Conservation (phyloP, 2,797 vertebrate species). For the Hippopotamyrus pictus region DNA sequence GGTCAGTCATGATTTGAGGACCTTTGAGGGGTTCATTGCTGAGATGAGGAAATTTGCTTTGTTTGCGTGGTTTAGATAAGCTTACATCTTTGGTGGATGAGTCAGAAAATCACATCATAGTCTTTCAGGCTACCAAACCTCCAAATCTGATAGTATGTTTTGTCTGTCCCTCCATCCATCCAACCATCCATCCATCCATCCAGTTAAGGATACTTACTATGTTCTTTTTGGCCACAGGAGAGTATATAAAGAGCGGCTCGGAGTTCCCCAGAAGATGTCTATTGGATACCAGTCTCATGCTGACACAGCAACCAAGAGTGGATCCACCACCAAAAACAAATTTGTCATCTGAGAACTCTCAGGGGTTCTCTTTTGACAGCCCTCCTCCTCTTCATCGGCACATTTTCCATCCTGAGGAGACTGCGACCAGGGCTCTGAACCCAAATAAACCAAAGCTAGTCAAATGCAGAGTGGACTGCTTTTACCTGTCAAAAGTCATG, state of each 20-base stretch:
- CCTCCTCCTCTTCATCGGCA: not conserved
- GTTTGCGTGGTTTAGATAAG: not conserved
- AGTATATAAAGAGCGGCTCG: constrained; percentile 97
- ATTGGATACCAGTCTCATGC: constrained; percentile 95
- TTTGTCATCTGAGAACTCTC: constrained; percentile 87
- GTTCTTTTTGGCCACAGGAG: constrained; percentile 63
- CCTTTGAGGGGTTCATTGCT: not conserved
- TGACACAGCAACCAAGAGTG: constrained; percentile 95
- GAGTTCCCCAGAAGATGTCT: constrained; percentile 91
- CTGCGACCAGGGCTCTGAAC: not conserved
- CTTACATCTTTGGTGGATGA: not conserved
- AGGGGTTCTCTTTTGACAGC: not conserved
- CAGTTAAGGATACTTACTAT: not conserved
- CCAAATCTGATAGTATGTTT: not conserved
- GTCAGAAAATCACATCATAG: not conserved
- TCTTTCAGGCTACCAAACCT: not conserved
- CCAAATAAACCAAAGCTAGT: not conserved
- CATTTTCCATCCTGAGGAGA: not conserved
- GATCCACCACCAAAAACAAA: constrained; percentile 98
- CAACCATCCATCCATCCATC: not conserved
- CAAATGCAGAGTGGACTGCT: constrained; percentile 9
- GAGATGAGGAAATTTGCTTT: not conserved
- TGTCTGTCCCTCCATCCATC: not conserved
- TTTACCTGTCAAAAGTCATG: not conserved
- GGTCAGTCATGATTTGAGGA: constrained; percentile 60